Percentiles rank a stretch among this genome's conserved stretches.
Evolutionary conservation across 1,140 invertebrate genomes (phyloP).

Genomic region (Metaphire vulgaris): DNA sequence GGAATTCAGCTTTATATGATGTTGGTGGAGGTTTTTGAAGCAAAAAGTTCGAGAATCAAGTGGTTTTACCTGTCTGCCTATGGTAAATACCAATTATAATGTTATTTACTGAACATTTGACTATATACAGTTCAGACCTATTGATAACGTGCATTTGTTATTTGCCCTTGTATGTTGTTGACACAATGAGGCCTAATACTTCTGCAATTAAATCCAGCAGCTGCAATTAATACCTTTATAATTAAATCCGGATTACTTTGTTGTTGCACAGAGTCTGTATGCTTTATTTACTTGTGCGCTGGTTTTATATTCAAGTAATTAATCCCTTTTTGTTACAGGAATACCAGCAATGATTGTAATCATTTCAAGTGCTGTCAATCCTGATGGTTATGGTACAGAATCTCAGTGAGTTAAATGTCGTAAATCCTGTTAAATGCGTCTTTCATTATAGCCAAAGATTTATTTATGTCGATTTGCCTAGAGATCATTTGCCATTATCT

Average conservation of each 20-base stretch:
- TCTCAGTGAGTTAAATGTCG: slow-evolving; percentile 54
- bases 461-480: too few relatives aligned
- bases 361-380: slow-evolving; percentile 69
- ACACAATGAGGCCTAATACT: too few relatives aligned
- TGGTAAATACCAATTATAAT: too few relatives aligned
- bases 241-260: too few relatives aligned
- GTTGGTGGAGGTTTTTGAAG: slow-evolving; percentile 89
- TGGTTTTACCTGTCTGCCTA: slow-evolving; percentile 81
- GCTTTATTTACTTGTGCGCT: not conserved
- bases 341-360: slow-evolving; percentile 52
- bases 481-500: too few relatives aligned
- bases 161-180: not conserved
- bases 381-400: slow-evolving; percentile 76
- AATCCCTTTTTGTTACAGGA: slow-evolving; percentile 39
- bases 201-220: too few relatives aligned
- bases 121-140: not conserved
- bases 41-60: slow-evolving; percentile 71
- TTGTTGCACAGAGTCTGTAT: too few relatives aligned
- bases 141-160: not conserved
- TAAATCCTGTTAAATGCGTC: not conserved
- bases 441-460: too few relatives aligned
- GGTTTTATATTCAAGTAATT: too few relatives aligned
- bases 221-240: too few relatives aligned
- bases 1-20: slow-evolving; percentile 91
- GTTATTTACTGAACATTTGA: too few relatives aligned